Conservation (phyloP, 2,113 vertebrate species). For the Progne subis region DNA sequence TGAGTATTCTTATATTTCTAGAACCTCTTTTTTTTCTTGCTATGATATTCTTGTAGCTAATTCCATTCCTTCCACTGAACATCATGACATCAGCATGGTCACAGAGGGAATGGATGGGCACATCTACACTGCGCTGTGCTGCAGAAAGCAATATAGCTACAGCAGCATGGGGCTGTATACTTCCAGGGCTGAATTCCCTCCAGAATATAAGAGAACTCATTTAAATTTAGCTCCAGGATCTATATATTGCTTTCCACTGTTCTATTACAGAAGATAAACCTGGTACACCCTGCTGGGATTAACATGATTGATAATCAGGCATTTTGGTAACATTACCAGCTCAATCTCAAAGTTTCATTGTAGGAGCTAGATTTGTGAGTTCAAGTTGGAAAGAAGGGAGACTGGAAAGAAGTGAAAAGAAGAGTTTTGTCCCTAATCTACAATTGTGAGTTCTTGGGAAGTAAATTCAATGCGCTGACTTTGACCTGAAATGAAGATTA, state of each 20-base stretch:
- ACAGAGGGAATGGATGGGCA: not conserved
- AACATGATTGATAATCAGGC: not conserved
- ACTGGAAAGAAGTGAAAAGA: not conserved
- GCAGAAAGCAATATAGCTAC: not conserved
- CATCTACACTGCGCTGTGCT: not conserved
- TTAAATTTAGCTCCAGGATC: constrained; percentile 7
- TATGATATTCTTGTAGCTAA: not conserved
- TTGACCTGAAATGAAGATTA: not conserved
- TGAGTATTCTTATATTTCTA: not conserved
- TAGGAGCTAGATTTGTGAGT: not conserved
- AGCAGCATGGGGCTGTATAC: not conserved
- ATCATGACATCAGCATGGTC: not conserved
- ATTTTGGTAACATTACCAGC: not conserved
- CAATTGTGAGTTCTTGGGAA: not conserved
- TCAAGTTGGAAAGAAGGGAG: not conserved
- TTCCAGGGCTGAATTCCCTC: not conserved
- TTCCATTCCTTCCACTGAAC: not conserved
- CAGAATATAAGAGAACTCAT: not conserved
- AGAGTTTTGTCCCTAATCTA: not conserved
- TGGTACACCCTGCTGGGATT: not conserved
- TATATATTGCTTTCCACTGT: not conserved
- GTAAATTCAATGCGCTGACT: not conserved
- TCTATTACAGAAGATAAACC: not conserved
- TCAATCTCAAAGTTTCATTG: not conserved
- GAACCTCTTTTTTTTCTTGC: not conserved